phyloP scores from a whole-genome alignment of 2,797 vertebrate genomes.

The Pangasius sanitwongsei region DNA sequence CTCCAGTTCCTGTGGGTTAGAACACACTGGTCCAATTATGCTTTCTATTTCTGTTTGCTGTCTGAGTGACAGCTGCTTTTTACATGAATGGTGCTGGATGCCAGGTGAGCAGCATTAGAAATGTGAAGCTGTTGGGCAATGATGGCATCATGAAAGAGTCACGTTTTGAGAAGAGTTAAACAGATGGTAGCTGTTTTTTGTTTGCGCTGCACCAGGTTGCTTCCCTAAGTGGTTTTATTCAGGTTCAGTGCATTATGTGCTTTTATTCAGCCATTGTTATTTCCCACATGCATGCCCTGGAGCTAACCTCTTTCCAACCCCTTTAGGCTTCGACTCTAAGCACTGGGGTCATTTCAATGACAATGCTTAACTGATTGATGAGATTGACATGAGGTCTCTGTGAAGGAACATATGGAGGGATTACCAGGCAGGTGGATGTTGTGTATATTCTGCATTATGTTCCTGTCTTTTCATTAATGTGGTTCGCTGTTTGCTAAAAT shows the following conservation, averaged over 20 bases:
- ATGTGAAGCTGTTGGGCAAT: conserved; percentile 33
- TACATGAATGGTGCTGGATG: conserved; percentile 8
- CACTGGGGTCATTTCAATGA: conserved; percentile 63
- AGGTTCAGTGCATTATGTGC: conserved; percentile 16
- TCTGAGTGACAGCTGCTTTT: conserved; percentile 23
- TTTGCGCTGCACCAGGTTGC: conserved; percentile 23
- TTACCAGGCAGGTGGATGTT: conserved; percentile 64
- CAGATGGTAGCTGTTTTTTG: conserved; percentile 42
- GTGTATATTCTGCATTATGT: conserved; percentile 34
- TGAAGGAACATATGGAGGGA: conserved; percentile 68
- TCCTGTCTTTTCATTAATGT: conserved; percentile 8
- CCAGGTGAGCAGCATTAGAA: conserved; percentile 38
- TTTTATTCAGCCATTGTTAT: conserved; percentile 45
- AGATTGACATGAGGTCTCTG: conserved; percentile 62
- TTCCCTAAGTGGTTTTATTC: conserved; percentile 37
- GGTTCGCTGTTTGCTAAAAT: background rate
- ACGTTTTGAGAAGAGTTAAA: conserved; percentile 29
- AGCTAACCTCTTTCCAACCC: conserved; percentile 46
- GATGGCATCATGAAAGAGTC: conserved; percentile 26
- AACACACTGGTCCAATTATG: background rate
- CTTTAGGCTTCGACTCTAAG: conserved; percentile 42
- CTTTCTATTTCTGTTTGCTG: background rate
- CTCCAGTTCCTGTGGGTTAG: background rate
- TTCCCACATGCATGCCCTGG: conserved; percentile 17
- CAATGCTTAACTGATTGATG: conserved; percentile 59